Base-by-base conservation (phyloP, 2,113 vertebrate species). In the Eleginops maclovinus region DNA sequence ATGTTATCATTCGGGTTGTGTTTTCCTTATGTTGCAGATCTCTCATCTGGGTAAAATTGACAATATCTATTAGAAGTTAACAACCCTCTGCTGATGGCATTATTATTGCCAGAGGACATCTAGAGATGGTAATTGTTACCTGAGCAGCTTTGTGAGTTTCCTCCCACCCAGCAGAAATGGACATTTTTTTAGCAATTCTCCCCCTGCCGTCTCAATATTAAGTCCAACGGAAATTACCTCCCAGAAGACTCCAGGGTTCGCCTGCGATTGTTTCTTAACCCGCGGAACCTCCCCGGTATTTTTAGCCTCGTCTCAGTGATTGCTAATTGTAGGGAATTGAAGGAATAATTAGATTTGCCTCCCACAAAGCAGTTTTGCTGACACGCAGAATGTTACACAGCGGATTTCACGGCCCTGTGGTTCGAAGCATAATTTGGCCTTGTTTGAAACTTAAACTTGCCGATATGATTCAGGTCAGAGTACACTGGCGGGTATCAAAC, bases 41-140 rank as follows among this genome's bases (percentile, higher is more conserved):
- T 82, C 75, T 84, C 77, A 85, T 73, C 72, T 87, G 88, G 82
- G 79, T 81, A 75, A 43, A 83, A 87, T 72, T 79, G 75, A 80
- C 87, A 65, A 46, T 75, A 79, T 77, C 82, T 86, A 90, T 92
- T 89, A 87, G 62, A 54, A 71, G 73, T 64, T 87, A 91, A 87
- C 89, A 75, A 86, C 80, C 72, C 90, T 85, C 80, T 70, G 65
- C 2, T 28, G 85, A 90, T 70, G 73, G 46, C 77, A 65, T 85
- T 79, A 79, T 73, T 67, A 54, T 83, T 73, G 74, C 88, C 85
- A 78, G 76, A 83, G 80, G 90, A 87, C 75, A 75, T 88, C 56
- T 77, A 22, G 68, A 82, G 71, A 81, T 61, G 47, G 69, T 86
- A 83, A 91, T 91, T 86, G 88, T 92, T 78, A 89, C 78, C 78